Evolutionary conservation across 2,797 vertebrate species (phyloP).

Genomic region (Poeciliopsis gracilis): DNA sequence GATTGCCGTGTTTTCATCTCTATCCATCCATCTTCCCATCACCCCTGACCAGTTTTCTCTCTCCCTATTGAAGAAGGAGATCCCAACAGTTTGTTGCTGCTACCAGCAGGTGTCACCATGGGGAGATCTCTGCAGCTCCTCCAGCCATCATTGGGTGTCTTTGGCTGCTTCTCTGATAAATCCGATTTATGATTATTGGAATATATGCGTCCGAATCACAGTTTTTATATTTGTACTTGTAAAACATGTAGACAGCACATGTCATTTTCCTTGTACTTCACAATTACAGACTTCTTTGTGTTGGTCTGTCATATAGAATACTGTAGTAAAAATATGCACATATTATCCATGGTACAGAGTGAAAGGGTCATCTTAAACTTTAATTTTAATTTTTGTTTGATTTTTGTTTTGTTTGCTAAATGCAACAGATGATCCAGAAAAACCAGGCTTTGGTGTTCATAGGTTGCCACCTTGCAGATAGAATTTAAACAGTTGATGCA

Average conservation of each 20-base stretch:
- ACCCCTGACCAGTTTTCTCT: background rate
- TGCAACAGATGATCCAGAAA: background rate
- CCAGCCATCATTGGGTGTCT: background rate
- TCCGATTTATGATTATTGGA: background rate
- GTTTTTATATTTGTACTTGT: background rate
- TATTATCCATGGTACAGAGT: background rate
- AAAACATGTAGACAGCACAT: background rate
- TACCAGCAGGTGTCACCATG: background rate
- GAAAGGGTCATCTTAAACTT: background rate
- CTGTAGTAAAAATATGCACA: background rate
- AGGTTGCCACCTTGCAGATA: conserved; percentile 69
- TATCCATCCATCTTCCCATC: background rate
- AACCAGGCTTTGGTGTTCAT: background rate
- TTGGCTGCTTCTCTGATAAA: background rate
- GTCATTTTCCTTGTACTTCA: background rate
- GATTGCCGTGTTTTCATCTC: background rate
- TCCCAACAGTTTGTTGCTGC: background rate
- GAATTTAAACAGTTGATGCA: conserved; percentile 4
- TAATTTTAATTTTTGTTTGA: background rate
- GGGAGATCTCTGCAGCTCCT: background rate
- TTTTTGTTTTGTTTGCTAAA: background rate
- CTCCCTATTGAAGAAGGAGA: background rate
- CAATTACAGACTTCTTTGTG: background rate
- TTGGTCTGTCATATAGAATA: background rate
- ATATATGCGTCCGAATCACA: background rate